Conservation (phyloP, 30 jellyfish, hydroid and myxozoan genomes). For the Cassiopea xamachana region DNA sequence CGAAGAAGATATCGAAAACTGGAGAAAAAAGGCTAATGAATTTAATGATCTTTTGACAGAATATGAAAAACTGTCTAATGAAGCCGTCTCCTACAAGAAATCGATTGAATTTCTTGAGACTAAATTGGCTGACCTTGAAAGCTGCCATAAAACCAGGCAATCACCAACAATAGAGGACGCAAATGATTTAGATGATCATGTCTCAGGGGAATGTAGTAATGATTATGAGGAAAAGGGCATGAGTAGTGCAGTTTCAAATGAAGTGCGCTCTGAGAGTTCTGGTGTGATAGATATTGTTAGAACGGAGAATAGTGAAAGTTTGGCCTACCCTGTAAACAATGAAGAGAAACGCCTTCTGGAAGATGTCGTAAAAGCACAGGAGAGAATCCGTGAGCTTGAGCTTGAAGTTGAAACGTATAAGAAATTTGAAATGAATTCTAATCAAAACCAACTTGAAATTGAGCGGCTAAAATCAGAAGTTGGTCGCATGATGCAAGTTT, state of each 20-base stretch:
- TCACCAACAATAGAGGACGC: constrained; percentile 7
- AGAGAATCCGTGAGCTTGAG: constrained; percentile 51
- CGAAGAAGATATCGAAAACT: constrained; percentile 30
- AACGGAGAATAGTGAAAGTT: background rate
- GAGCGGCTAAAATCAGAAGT: constrained; percentile 45
- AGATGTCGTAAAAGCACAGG: constrained; percentile 27
- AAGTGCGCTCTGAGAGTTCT: background rate
- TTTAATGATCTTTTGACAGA: background rate
- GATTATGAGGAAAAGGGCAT: background rate
- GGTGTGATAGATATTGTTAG: too few relatives aligned
- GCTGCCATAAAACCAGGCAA: constrained; percentile 6
- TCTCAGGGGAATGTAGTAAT: background rate
- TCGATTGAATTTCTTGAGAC: constrained; percentile 18
- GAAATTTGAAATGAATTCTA: constrained; percentile 6
- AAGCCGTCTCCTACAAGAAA: constrained; percentile 5
- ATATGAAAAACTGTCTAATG: background rate
- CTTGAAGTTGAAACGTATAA: constrained; percentile 59
- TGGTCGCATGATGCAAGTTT: constrained; percentile 78
- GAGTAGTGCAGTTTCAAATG: background rate
- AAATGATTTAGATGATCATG: background rate
- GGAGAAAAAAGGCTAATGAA: constrained; percentile 12
- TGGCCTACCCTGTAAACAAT: background rate
- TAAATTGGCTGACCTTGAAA: constrained; percentile 1
- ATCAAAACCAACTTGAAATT: constrained; percentile 49
- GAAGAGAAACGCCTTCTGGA: constrained; percentile 27